phyloP scores from a whole-genome alignment of 2,888 invertebrate genomes.

The Ligdia adustata region DNA sequence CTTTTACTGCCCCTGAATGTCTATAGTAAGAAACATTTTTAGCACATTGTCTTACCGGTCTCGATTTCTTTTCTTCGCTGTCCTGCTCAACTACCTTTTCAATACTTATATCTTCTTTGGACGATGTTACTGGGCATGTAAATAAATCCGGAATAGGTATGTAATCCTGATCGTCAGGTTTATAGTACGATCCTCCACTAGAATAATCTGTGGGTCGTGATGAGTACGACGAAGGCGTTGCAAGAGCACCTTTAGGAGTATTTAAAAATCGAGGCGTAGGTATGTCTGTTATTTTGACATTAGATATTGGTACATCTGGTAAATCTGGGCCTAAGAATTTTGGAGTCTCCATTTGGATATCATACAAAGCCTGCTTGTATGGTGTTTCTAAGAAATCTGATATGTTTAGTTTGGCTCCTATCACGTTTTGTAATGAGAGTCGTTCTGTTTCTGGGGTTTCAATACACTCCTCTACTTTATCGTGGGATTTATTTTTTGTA shows the following conservation, averaged over 20 bases:
- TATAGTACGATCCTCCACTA: conserved; percentile 85
- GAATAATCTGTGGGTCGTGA: conserved; percentile 84
- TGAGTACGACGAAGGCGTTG: conserved; percentile 73
- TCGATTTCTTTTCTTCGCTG: conserved; percentile 43
- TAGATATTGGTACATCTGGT: conserved; percentile 72
- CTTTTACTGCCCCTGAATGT: conserved; percentile 39
- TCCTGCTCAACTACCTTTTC: conserved; percentile 37
- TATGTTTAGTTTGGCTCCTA: conserved; percentile 73
- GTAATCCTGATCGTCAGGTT: conserved; percentile 85
- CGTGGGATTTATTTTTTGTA: conserved; percentile 46
- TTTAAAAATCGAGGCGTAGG: conserved; percentile 84
- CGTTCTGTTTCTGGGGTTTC: conserved; percentile 75
- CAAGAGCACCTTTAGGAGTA: conserved; percentile 58
- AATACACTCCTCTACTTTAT: conserved; percentile 45
- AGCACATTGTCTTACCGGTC: conserved; percentile 72
- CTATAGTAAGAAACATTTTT: conserved; percentile 75
- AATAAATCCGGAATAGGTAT: conserved; percentile 56
- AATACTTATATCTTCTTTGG: conserved; percentile 40
- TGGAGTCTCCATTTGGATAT: conserved; percentile 82
- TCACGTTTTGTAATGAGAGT: conserved; percentile 67
- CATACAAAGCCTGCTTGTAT: conserved; percentile 77
- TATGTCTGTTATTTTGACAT: conserved; percentile 83
- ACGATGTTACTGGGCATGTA: conserved; percentile 49
- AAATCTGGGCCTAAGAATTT: conserved; percentile 76
- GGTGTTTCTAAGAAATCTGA: conserved; percentile 84